Evolutionary conservation across 1,140 invertebrate genomes (phyloP).

Genomic region (Magallana angulata): DNA sequence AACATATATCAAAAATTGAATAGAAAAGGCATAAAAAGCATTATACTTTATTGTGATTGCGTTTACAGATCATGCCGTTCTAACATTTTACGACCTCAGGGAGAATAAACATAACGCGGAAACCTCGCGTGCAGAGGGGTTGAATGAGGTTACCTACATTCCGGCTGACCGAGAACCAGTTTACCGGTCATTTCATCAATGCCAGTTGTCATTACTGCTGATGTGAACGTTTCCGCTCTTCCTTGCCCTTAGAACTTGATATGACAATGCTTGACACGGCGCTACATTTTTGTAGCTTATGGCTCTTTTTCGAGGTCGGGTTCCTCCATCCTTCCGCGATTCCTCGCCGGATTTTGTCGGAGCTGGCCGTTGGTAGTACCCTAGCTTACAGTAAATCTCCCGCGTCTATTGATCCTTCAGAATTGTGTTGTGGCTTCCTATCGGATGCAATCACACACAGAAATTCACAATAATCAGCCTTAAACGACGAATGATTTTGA

Average conservation of each 20-base stretch:
- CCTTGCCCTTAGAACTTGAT: conserved; percentile 7
- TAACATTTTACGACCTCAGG: conserved; percentile 2
- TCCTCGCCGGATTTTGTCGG: background rate
- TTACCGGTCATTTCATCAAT: background rate
- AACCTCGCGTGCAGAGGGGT: background rate
- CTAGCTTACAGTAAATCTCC: background rate
- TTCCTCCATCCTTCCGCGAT: conserved; percentile 21
- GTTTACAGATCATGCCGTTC: conserved; percentile 5
- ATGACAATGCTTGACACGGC: background rate
- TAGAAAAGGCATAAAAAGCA: background rate
- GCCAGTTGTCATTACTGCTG: background rate
- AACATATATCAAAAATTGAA: background rate
- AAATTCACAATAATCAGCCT: background rate
- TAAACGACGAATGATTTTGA: conserved; percentile 29
- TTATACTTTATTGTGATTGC: background rate
- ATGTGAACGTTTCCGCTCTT: conserved; percentile 8
- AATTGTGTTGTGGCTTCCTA: background rate
- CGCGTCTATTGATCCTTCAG: background rate
- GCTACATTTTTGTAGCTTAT: background rate
- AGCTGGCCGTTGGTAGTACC: background rate
- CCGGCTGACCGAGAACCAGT: conserved; percentile 12
- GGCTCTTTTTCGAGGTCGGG: background rate
- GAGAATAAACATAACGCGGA: background rate
- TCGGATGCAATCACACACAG: conserved; percentile 29
- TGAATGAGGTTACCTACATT: background rate